Percentiles rank a stretch among this genome's conserved stretches.
Evolutionary conservation across 2,797 vertebrate species (phyloP).

Genomic region (Pipistrellus pipistrellus): DNA sequence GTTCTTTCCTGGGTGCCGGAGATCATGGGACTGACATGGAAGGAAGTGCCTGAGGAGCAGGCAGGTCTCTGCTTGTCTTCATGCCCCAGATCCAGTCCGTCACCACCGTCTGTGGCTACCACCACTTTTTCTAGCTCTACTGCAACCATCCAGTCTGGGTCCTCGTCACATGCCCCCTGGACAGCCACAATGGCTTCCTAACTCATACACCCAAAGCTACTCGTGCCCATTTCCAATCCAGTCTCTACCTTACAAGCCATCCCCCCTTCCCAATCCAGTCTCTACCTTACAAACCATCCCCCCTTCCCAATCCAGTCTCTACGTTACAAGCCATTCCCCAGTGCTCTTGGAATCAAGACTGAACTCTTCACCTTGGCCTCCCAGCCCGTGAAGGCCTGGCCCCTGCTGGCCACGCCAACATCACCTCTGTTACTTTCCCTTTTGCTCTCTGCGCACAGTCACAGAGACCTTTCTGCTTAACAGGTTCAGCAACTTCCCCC

Average conservation of each 20-base stretch:
- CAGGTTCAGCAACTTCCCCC: constrained; percentile 81
- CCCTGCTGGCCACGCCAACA: not conserved
- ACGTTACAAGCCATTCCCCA: not conserved
- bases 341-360: not conserved
- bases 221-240: not conserved
- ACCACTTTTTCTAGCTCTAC: not conserved
- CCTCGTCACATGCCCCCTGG: not conserved
- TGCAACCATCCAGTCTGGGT: not conserved
- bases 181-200: not conserved
- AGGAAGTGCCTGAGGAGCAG: not conserved
- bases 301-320: not conserved
- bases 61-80: not conserved
- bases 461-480: constrained; percentile 70
- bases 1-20: not conserved
- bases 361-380: not conserved
- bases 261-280: not conserved
- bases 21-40: not conserved
- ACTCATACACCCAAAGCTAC: not conserved
- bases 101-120: not conserved
- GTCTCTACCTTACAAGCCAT: not conserved
- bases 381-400: not conserved
- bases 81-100: too few species aligned
- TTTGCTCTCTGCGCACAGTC: constrained; percentile 45
- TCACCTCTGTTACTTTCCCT: constrained; percentile 60
- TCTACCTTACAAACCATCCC: not conserved